A percentile compares a stretch with the other conserved stretches of the same genome.
Conservation (phyloP, 2,888 invertebrate species). For the Drosophila melanocephala region DNA sequence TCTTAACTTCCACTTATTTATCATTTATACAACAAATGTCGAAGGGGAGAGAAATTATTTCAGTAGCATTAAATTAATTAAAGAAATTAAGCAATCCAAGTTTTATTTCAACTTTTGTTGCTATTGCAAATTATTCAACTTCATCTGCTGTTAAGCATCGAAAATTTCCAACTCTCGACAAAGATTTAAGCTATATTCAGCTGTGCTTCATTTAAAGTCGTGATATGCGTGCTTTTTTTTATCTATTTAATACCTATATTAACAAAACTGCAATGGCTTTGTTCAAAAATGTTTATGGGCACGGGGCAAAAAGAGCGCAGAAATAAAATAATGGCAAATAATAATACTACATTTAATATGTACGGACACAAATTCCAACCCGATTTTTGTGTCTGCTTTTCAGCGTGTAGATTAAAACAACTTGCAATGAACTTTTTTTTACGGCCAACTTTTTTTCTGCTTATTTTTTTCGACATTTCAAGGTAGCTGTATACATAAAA, state of each 20-base stretch:
- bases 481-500: constrained; percentile 45
- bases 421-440: constrained; percentile 17
- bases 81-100: not conserved
- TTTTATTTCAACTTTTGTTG: not conserved
- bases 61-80: not conserved
- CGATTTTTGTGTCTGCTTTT: constrained; percentile 1
- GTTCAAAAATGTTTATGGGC: not conserved
- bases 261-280: not conserved
- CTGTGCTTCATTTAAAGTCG: not conserved
- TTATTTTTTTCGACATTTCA: constrained; percentile 10
- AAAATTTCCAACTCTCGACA: not conserved
- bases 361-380: not conserved
- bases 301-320: not conserved
- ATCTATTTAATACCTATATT: not conserved
- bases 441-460: constrained; percentile 1
- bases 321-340: not conserved
- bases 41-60: not conserved
- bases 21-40: not conserved
- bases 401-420: constrained; percentile 20
- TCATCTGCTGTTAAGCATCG: not conserved
- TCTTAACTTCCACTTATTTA: not conserved
- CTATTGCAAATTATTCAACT: not conserved
- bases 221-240: not conserved
- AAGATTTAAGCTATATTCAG: not conserved
- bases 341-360: not conserved